A percentile compares a stretch with the other conserved stretches of the same genome.
Conservation (phyloP, 2,888 invertebrate species). For the Lingula anatina region DNA sequence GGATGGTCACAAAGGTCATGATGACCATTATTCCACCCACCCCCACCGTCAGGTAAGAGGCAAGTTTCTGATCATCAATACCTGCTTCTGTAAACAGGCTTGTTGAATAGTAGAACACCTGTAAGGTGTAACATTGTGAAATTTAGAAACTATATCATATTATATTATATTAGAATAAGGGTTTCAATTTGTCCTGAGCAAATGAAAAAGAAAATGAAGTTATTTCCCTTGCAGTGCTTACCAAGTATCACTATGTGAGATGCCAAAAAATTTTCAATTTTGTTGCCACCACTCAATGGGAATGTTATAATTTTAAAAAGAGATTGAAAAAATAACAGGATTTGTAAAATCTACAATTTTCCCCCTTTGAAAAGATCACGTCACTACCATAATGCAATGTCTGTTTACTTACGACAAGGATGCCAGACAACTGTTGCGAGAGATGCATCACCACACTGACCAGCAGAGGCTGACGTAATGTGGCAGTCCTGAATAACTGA, state of each 20-base stretch:
- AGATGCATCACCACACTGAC: conserved; percentile 96
- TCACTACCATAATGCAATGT: no score
- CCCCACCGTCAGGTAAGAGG: conserved; percentile 94
- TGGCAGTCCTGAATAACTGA: conserved; percentile 83
- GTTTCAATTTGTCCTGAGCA: no score
- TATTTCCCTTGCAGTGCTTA: neutral
- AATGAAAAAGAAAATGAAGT: neutral
- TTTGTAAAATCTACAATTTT: no score
- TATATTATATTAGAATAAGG: neutral
- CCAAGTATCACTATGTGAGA: neutral
- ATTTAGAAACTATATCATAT: neutral
- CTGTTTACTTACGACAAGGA: conserved; percentile 95
- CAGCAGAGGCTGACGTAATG: conserved; percentile 81
- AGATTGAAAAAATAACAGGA: no score
- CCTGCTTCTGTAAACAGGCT: conserved; percentile 87
- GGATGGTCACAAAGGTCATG: conserved; percentile 93
- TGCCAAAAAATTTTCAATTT: no score
- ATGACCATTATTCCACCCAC: conserved; percentile 93
- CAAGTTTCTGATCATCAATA: conserved; percentile 72
- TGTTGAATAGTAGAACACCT: conserved; percentile 97
- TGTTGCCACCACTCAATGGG: no score
- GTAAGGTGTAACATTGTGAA: conserved; percentile 17
- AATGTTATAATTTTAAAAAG: no score
- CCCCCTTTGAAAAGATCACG: no score
- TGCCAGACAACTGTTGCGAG: conserved; percentile 94